Base-by-base conservation (phyloP, 1,140 invertebrate genomes). In the Drosophila sechellia region DNA sequence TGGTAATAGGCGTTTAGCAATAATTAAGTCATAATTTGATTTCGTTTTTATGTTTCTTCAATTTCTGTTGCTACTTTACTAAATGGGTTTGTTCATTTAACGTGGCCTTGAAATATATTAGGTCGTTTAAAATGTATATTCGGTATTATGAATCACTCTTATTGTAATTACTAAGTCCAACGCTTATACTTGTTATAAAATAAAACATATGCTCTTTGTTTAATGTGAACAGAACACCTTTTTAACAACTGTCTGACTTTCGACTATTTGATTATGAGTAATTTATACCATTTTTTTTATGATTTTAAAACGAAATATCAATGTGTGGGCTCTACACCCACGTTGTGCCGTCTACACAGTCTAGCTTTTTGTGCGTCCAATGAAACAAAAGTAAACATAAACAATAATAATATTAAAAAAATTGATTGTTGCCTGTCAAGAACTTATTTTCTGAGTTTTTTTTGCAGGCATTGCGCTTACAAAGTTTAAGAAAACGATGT, bases 11-110 rank as follows among this genome's bases (percentile, higher is more conserved):
- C 79, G 56, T 77, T 81, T 83, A 71, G 54, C 63, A 81, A 86
- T 81, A 86, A 86, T 87, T 87, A 87, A 87, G 83, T 83, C 86
- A 83, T 83, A 87, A 87, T 86, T 87, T 83, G 63, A 76, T 87
- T 43, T 58, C 49, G 46, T 40, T 69, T 74, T 69, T 58, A 75
- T 58, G 71, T 43, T 31, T 17, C 17, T 27, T 37, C 2, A n/a
- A 17, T 25, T 63, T 50, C 31, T 25, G 5, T 34, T 11, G 31
- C 40, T 39, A 12, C 40, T 48, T 55, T 4, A 25, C 34, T 31
- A 55, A 39, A 68, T 69, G 40, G 34, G 4, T n/a, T 13, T 31
- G 8, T n/a, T 27, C 11, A 13, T 13, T 15, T 17, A 3, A 0
- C 4, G 4, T 3, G 2, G 20, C 58, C 20, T 11, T 25, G 4